Evolutionary conservation across 2,113 vertebrate genomes (phyloP).

Genomic region (Clupea harengus): DNA sequence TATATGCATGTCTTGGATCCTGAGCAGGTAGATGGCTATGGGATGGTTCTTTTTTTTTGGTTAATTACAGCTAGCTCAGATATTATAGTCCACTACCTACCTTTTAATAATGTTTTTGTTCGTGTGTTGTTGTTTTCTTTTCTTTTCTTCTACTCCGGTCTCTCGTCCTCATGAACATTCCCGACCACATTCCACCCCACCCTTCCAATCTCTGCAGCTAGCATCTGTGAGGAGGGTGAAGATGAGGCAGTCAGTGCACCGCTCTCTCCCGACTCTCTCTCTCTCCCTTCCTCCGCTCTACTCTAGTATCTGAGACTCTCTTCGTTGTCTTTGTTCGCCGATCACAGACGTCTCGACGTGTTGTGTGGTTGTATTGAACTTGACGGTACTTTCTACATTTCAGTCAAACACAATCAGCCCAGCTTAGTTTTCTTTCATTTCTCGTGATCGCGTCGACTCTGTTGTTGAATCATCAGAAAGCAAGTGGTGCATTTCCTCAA

Average conservation of each 20-base stretch:
- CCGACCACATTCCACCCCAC: constrained; percentile 37
- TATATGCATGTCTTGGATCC: not conserved
- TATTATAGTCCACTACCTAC: not conserved
- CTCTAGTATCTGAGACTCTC: not conserved
- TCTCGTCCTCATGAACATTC: constrained; percentile 39
- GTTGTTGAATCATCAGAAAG: not conserved
- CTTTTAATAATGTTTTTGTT: not conserved
- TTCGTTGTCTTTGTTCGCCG: not conserved
- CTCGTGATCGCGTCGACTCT: not conserved
- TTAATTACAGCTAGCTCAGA: not conserved
- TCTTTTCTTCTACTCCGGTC: constrained; percentile 20
- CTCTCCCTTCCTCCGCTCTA: not conserved
- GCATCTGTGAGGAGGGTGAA: constrained; percentile 79
- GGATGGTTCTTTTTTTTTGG: too few relatives aligned
- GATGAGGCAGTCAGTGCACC: constrained; percentile 70
- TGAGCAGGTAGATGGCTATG: not conserved
- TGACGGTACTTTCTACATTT: not conserved
- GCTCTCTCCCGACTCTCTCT: constrained; percentile 50
- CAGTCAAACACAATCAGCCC: not conserved
- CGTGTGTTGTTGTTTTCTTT: not conserved
- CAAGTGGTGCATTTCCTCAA: not conserved
- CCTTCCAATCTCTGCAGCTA: constrained; percentile 55
- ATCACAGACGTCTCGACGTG: not conserved
- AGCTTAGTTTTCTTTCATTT: not conserved
- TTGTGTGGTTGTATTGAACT: not conserved